Evolutionary conservation across 2,113 vertebrate genomes (phyloP).

Genomic region (Oncorhynchus kisutch): DNA sequence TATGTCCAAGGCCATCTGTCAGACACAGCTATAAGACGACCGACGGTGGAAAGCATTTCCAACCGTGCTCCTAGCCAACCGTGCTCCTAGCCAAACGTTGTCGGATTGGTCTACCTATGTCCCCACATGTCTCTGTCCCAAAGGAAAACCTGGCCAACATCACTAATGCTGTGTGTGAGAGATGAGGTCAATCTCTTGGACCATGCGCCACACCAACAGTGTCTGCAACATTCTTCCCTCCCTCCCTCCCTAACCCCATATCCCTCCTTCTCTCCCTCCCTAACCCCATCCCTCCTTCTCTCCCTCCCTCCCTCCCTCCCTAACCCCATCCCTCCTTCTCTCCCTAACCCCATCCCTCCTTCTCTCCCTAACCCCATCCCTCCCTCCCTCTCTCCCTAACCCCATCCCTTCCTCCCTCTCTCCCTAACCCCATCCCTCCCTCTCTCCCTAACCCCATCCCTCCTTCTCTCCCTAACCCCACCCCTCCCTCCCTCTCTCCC

Average conservation of each 20-base stretch:
- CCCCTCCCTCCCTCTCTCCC: too few species aligned
- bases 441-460: too few species aligned
- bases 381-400: too few species aligned
- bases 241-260: neutral
- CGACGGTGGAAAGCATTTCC: neutral
- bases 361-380: too few species aligned
- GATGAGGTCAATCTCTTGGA: neutral
- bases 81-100: neutral
- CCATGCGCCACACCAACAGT: neutral
- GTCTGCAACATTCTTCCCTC: neutral
- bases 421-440: too few species aligned
- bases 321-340: too few species aligned
- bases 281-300: too few species aligned
- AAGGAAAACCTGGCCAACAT: neutral
- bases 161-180: neutral
- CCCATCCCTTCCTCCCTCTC: too few species aligned
- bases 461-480: too few species aligned
- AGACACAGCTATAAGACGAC: neutral
- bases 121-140: neutral
- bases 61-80: neutral
- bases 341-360: too few species aligned
- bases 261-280: too few species aligned
- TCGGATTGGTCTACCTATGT: neutral
- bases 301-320: too few species aligned
- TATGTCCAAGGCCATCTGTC: constrained; percentile 12